phyloP scores from a whole-genome alignment of 2,797 vertebrate genomes.

The Pampus argenteus region DNA sequence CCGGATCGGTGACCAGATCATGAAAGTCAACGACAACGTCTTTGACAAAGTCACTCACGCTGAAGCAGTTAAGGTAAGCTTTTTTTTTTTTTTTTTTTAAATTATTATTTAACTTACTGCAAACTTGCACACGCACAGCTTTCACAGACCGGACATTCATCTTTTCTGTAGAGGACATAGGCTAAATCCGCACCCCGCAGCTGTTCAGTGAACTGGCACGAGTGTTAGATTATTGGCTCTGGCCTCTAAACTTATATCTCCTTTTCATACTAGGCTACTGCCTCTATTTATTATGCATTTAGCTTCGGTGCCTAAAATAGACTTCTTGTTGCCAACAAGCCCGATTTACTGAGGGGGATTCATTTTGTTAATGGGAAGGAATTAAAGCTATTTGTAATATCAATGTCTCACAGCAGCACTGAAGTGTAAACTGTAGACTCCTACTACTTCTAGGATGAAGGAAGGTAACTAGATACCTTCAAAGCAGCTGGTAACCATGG shows the following conservation, averaged over 20 bases:
- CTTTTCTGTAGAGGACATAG: background rate
- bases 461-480: slow-evolving; percentile 56
- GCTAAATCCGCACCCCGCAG: background rate
- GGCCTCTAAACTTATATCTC: slow-evolving; percentile 15
- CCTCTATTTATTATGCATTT: slow-evolving; percentile 33
- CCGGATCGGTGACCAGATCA: slow-evolving; percentile 94
- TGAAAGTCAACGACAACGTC: slow-evolving; percentile 94
- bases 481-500: slow-evolving; percentile 63
- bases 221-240: background rate
- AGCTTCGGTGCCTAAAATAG: background rate
- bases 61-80: slow-evolving; percentile 94
- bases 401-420: slow-evolving; percentile 5
- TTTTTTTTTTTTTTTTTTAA: background rate
- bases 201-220: background rate
- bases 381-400: slow-evolving; percentile 10
- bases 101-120: background rate
- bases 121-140: slow-evolving; percentile 2
- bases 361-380: slow-evolving; percentile 8
- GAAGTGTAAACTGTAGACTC: slow-evolving; percentile 5
- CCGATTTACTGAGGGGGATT: slow-evolving; percentile 13
- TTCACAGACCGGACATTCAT: background rate
- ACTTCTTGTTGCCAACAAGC: slow-evolving; percentile 31
- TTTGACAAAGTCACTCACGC: slow-evolving; percentile 93
- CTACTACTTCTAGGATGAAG: slow-evolving; percentile 25
- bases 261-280: slow-evolving; percentile 1